Evolutionary conservation across 2,797 vertebrate species (phyloP), one percentile per base, ranked within the genome.

Genomic region (Adelosebastes latens): DNA sequence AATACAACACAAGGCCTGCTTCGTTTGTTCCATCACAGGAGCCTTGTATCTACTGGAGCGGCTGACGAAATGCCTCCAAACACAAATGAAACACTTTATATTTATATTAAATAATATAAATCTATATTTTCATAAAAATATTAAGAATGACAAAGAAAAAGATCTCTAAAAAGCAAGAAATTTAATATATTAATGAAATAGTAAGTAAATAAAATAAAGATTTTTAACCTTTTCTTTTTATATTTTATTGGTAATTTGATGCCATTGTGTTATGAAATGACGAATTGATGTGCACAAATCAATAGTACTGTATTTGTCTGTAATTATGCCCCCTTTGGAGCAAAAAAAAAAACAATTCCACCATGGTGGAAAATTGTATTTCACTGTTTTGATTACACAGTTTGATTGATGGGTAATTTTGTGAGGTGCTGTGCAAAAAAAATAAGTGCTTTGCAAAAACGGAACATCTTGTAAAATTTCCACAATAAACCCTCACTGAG

Each of bases 261-360:
- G 67, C 32, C 78, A 74, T 73, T 67, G 22, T 72, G 14, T 56
- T 46, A 24, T 62, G 32, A 80, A 63, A 63, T 64, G 39, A 75
- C 34, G 60, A 34, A 63, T 20, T 70, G 66, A 49, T 52, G 27
- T 72, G 58, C 20, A 61, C 62, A 69, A 83, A 79, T 79, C 76
- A 75, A 46, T 75, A 61, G 22, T 69, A 32, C 32, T 65, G 25
- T 65, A 71, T 69, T 78, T 74, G 14, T 39, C 49, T 53, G 24
- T 70, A 71, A 61, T 75, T 49, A 61, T 46, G 55, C 29, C 62
- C 67, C 56, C 32, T 59, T 32, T 36, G 22, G 64, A 68, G 36
- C 25, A 59, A 36, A 68, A 71, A 64, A 62, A 62, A 27, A 52
- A 46, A 16, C 11, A 70, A 42, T 62, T 53, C 14, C 39, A 58